Evolutionary conservation across 2,888 invertebrate species (phyloP), one percentile per base, ranked within the genome.

Genomic region (Kryphioiulus occultus): DNA sequence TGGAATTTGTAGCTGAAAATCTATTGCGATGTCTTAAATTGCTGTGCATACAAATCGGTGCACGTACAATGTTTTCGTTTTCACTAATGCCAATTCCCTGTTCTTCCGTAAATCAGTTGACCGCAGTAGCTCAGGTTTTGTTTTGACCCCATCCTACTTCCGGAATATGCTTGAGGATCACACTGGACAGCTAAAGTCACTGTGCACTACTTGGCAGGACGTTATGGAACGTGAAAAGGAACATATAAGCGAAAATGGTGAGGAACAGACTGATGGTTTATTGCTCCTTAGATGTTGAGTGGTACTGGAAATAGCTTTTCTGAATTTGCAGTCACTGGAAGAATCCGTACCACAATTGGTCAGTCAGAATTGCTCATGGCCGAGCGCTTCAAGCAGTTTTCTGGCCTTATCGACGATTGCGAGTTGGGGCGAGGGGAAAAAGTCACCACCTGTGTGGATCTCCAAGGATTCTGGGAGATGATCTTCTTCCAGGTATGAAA

Each of bases 401-500:
- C 88, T 85, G 92, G 91, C 10, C 90, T 93, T 22, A 91, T 93
- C 59, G 92, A 92, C 89, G 91, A 92, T 89, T 92, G 92, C 89
- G 92, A 92, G 89, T 91, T 91, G 86, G 90, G 91, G 22, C 90
- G 89, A 19, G 92, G 92, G 1, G 92, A 92, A 88, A 92, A 92
- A 87, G 91, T 91, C 88, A 92, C 91, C 2, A 92, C 91, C 10
- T 91, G 91, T 85, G 90, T 90, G 19, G 93, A 93, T 89, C 90
- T 93, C 5, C 92, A 92, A 88, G 93, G 93, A 30, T 93, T 93
- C 90, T 93, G 93, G 93, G 93, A 93, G 86, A 92, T 93, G 92
- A 90, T 93, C 47, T 92, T 91, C 89, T 91, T 91, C 88, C 92
- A 93, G 91, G 92, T 92, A 42, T 92, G 26, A 35, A 10, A 30